Percentiles rank a stretch among this genome's conserved stretches.
Conservation (phyloP, 2,797 vertebrate genomes). For the Percopsis omiscomaycus region DNA sequence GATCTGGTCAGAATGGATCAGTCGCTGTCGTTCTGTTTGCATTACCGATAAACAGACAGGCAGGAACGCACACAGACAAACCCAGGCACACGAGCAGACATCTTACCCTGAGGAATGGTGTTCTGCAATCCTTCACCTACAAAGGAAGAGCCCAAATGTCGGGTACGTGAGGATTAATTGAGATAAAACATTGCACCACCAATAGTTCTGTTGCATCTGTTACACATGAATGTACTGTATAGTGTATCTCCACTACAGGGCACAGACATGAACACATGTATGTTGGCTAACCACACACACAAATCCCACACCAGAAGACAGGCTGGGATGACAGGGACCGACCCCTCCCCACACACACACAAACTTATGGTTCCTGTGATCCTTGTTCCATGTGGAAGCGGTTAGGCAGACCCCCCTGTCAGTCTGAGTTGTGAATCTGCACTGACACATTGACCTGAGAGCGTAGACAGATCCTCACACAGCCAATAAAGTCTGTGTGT, state of each 20-base stretch:
- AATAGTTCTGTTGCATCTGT: not conserved
- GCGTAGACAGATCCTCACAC: conserved; percentile 43
- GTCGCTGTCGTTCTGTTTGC: too few species aligned
- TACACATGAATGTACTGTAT: not conserved
- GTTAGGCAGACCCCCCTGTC: conserved; percentile 32
- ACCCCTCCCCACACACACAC: conserved; percentile 8
- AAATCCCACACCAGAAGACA: not conserved
- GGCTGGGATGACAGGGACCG: not conserved
- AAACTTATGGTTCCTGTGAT: conserved; percentile 13
- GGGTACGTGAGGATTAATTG: conserved; percentile 27
- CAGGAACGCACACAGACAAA: not conserved
- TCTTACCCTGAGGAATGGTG: conserved; percentile 66
- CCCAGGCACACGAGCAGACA: conserved; percentile 5
- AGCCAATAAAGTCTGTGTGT: conserved; percentile 21
- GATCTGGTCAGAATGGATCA: too few species aligned
- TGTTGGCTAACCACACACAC: not conserved
- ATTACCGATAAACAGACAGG: not conserved
- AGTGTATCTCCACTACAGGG: not conserved
- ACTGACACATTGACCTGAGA: conserved; percentile 43
- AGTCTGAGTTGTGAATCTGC: conserved; percentile 49
- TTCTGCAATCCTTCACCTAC: conserved; percentile 66
- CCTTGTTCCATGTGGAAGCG: conserved; percentile 40
- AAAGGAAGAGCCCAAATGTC: conserved; percentile 39
- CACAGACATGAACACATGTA: not conserved
- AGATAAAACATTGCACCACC: conserved; percentile 12